phyloP scores from a whole-genome alignment of 1,140 invertebrate genomes.

The Pogonognathellus flavescens region DNA sequence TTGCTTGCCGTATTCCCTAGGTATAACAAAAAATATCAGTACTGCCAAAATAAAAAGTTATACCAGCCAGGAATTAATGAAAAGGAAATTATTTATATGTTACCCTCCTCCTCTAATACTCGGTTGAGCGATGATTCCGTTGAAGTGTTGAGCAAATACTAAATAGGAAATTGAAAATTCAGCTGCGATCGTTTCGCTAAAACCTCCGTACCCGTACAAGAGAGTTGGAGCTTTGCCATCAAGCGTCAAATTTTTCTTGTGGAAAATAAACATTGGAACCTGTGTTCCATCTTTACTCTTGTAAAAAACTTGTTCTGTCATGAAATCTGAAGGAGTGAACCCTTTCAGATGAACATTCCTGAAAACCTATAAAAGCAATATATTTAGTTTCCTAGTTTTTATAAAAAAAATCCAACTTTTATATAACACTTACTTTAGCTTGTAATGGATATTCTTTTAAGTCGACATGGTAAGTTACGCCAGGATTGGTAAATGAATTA shows the following conservation, averaged over 20 bases:
- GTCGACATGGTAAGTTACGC: slow-evolving; percentile 89
- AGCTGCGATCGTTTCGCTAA: slow-evolving; percentile 91
- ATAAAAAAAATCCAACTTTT: slow-evolving; percentile 68
- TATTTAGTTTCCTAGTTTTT: neutral
- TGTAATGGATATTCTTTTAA: slow-evolving; percentile 78
- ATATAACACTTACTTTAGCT: slow-evolving; percentile 75
- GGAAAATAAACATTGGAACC: slow-evolving; percentile 97
- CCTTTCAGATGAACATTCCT: slow-evolving; percentile 86
- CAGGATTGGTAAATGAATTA: slow-evolving; percentile 92
- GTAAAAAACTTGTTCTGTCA: slow-evolving; percentile 94
- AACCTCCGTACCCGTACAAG: slow-evolving; percentile 98
- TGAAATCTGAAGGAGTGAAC: slow-evolving; percentile 84
- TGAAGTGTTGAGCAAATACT: slow-evolving; percentile 90
- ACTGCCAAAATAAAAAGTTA: slow-evolving; percentile 69
- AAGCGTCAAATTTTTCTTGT: slow-evolving; percentile 77
- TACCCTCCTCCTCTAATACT: slow-evolving; percentile 97
- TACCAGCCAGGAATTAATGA: neutral
- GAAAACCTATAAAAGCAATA: slow-evolving; percentile 74
- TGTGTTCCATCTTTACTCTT: slow-evolving; percentile 93
- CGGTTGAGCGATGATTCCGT: slow-evolving; percentile 89
- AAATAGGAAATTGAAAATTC: slow-evolving; percentile 85
- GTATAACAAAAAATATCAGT: slow-evolving; percentile 81
- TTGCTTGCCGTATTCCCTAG: slow-evolving; percentile 95
- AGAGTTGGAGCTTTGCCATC: slow-evolving; percentile 77
- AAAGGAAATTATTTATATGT: slow-evolving; percentile 67